A percentile compares a stretch with the other conserved stretches of the same genome.
These are phyloP conservation scores for Platyscapa corneri DNA, from an alignment of 1,140 invertebrate species.

Conservation along the genomic window DNA sequence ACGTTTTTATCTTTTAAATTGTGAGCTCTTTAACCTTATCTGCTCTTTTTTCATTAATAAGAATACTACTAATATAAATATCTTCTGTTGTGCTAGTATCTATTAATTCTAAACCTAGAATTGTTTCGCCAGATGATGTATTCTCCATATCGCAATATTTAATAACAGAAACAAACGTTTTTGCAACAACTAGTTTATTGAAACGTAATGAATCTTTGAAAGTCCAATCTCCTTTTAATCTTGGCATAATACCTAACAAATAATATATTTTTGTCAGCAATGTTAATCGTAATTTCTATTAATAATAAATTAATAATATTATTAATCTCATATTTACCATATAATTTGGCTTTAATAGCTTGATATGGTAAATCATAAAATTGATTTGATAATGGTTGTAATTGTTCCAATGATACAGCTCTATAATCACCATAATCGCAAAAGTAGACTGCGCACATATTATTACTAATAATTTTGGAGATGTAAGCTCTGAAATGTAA, in stretches of 20 bases:
- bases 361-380: slow-evolving; percentile 76
- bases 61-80: slow-evolving; percentile 73
- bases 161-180: slow-evolving; percentile 75
- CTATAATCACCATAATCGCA: slow-evolving; percentile 76
- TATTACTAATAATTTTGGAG: slow-evolving; percentile 69
- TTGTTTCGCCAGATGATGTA: slow-evolving; percentile 70
- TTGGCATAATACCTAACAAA: slow-evolving; percentile 74
- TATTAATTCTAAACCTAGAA: slow-evolving; percentile 76
- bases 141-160: slow-evolving; percentile 73
- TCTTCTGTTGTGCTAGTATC: slow-evolving; percentile 75
- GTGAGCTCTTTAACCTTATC: slow-evolving; percentile 16
- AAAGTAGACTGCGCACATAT: slow-evolving; percentile 74
- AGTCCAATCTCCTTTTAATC: slow-evolving; percentile 75
- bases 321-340: slow-evolving; percentile 65
- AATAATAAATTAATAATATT: slow-evolving; percentile 17
- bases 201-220: slow-evolving; percentile 77
- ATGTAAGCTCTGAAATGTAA: slow-evolving; percentile 65
- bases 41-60: slow-evolving; percentile 74
- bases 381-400: slow-evolving; percentile 70
- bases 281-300: slow-evolving; percentile 7
- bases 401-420: slow-evolving; percentile 65
- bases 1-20: slow-evolving; percentile 13
- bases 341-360: slow-evolving; percentile 76
- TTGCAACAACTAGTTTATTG: slow-evolving; percentile 76
- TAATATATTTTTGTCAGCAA: neutral